Base-by-base conservation (phyloP, 2,113 vertebrate genomes). In the Nettapus auritus region DNA sequence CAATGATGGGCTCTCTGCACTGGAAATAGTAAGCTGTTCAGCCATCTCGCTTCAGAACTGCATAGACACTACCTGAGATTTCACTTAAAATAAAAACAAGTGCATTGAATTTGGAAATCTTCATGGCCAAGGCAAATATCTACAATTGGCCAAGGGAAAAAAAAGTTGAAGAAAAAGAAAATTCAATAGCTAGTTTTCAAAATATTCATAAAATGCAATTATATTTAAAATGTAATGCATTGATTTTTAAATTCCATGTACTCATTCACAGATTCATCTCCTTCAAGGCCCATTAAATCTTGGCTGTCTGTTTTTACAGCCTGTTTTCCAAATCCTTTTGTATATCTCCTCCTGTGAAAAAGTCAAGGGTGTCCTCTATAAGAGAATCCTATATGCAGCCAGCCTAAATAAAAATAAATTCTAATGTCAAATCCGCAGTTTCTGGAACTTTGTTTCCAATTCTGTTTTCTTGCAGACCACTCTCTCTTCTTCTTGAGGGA, bases 391-490 rank as follows among this genome's bases (percentile, higher is more conserved):
- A 28, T 3, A 92, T 50, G 59, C 11, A 83, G 28, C 33, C 82
- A 79, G 64, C 52, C 93, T 94, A 95, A 97, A 97, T 91, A 97
- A 97, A 97, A 97, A 97, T 34, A 96, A 1, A 89, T 21, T 12
- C 23, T 28, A 33, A 4, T 93, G 96, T 96, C 93, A 95, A 95
- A 69, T 73, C 87, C 38, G 36, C 53, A 82, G 82, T 96, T 89
- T 91, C 25, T 62, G 88, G 92, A 97, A 95, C 93, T 91, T 69
- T 96, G 96, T 96, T 97, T 96, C 85, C n/a, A 11, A 34, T 52
- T 79, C 59, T 93, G 91, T 97, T 97, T 97, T 96, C 97, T 63
- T 97, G 79, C 95, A 96, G 80, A 98, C 71, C 33, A 55, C 91
- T 88, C 68, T 86, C 38, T 75, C 38, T 57, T 55, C 53, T 71